Evolutionary conservation across 2,888 invertebrate genomes (phyloP).

Genomic region (Drosophila neonasuta): DNA sequence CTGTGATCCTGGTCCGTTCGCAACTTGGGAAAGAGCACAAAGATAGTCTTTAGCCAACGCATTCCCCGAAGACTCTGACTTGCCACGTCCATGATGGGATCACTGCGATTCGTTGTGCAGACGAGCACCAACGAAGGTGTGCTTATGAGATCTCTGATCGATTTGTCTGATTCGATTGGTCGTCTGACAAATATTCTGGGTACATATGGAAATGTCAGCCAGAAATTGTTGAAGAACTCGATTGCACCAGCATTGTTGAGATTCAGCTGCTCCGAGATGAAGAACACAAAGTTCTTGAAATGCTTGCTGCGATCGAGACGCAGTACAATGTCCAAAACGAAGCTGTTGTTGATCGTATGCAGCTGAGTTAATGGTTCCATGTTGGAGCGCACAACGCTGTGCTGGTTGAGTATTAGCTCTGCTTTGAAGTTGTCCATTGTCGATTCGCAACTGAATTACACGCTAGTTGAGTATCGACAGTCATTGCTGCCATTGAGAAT

Average conservation of each 20-base stretch:
- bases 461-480: background rate
- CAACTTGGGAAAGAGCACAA: slow-evolving; percentile 63
- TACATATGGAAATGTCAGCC: slow-evolving; percentile 53
- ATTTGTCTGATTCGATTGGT: slow-evolving; percentile 12
- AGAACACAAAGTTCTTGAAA: slow-evolving; percentile 74
- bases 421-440: slow-evolving; percentile 49
- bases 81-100: slow-evolving; percentile 74
- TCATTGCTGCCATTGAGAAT: slow-evolving; percentile 19
- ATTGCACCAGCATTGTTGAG: slow-evolving; percentile 28
- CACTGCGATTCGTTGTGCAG: slow-evolving; percentile 63
- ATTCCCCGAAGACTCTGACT: slow-evolving; percentile 53
- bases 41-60: slow-evolving; percentile 71
- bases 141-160: slow-evolving; percentile 62
- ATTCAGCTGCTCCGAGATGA: slow-evolving; percentile 68
- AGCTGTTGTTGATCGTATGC: slow-evolving; percentile 44
- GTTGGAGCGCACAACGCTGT: background rate
- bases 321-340: slow-evolving; percentile 59
- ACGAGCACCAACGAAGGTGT: slow-evolving; percentile 67
- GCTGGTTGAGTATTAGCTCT: slow-evolving; percentile 48
- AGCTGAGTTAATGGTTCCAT: slow-evolving; percentile 8
- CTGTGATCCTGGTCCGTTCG: slow-evolving; percentile 23
- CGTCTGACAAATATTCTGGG: slow-evolving; percentile 57
- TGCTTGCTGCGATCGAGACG: slow-evolving; percentile 51
- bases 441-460: slow-evolving; percentile 45
- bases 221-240: slow-evolving; percentile 62